These are phyloP conservation scores for Montipora capitata DNA, from an alignment of 92 coral and sea anemone genomes.

Conservation along the genomic window DNA sequence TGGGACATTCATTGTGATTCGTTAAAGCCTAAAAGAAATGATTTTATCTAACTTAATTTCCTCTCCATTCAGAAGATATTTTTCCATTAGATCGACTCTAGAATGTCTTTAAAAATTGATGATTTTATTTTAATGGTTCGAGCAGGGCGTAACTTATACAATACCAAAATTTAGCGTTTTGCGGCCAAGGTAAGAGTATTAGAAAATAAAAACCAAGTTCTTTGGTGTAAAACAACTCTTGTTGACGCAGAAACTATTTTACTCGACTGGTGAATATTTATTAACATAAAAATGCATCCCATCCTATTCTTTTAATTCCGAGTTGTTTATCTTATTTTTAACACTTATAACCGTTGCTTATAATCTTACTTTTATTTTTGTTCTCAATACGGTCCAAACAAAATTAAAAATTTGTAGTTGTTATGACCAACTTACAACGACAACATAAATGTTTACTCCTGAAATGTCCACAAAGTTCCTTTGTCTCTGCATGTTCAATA, in stretches of 20 bases:
- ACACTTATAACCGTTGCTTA: constrained; percentile 26
- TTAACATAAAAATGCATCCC: background rate
- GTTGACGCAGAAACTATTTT: background rate
- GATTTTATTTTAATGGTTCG: constrained; percentile 42
- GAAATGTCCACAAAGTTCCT: constrained; percentile 37
- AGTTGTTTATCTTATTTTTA: background rate
- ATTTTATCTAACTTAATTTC: constrained; percentile 48
- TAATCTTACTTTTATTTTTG: constrained; percentile 7
- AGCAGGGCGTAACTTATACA: constrained; percentile 23
- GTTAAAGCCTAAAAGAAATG: constrained; percentile 55
- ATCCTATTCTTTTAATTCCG: no score
- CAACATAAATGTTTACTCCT: constrained; percentile 25
- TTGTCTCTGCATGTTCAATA: constrained; percentile 20
- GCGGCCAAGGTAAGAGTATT: background rate
- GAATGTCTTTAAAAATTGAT: constrained; percentile 55
- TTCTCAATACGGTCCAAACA: constrained; percentile 25
- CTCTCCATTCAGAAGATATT: constrained; percentile 38
- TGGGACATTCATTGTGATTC: constrained; percentile 33
- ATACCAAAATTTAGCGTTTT: background rate
- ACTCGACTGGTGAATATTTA: background rate
- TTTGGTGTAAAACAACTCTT: background rate
- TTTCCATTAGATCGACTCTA: constrained; percentile 38
- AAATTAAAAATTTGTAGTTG: constrained; percentile 5
- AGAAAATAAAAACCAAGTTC: background rate
- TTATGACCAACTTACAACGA: constrained; percentile 32